Conservation (phyloP, 1,140 invertebrate genomes). For the Polypedilum vanderplanki region DNA sequence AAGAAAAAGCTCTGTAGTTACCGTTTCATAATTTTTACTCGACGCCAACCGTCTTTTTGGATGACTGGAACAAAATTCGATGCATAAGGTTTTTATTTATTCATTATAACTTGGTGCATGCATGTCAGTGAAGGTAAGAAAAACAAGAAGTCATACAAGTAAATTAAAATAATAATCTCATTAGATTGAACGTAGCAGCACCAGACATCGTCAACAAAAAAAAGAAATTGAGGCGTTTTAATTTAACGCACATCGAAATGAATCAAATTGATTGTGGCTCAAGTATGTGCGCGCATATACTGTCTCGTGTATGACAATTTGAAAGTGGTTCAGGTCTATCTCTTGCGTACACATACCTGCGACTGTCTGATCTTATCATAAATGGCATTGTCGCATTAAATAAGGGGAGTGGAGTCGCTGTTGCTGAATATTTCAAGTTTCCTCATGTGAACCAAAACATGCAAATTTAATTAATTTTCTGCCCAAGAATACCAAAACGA, state of each 20-base stretch:
- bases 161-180: constrained; percentile 15
- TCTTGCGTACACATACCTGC: not conserved
- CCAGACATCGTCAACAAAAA: not conserved
- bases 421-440: not conserved
- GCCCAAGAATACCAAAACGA: not conserved
- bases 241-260: constrained; percentile 2
- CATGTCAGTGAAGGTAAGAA: not conserved
- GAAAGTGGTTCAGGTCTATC: not conserved
- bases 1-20: not conserved
- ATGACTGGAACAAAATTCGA: not conserved
- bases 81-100: constrained; percentile 9
- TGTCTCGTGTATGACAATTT: not conserved
- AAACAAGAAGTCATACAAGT: not conserved
- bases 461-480: constrained; percentile 27
- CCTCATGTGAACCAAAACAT: not conserved
- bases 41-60: constrained; percentile 4
- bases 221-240: not conserved
- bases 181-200: not conserved
- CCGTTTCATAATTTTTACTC: not conserved
- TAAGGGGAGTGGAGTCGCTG: not conserved
- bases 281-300: too few relatives aligned
- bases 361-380: not conserved
- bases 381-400: constrained; percentile 9
- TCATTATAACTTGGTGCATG: not conserved
- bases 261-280: not conserved